These are phyloP conservation scores for Hydrozoanthus gracilis DNA, from an alignment of 92 coral and sea anemone species.

Conservation along the genomic window DNA sequence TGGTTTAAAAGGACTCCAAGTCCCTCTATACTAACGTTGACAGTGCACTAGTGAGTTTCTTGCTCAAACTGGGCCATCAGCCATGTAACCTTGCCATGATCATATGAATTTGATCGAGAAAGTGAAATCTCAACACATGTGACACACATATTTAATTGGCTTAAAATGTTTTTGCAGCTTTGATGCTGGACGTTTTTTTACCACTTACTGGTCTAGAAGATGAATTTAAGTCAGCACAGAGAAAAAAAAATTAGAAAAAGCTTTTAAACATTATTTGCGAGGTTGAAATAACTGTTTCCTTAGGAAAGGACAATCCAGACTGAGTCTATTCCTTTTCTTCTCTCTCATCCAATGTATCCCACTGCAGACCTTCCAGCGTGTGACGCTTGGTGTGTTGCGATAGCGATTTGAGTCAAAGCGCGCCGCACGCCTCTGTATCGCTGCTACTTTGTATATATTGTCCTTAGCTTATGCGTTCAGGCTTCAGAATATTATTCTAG, in stretches of 20 bases:
- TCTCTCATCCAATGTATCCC: not conserved
- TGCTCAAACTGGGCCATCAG: no score
- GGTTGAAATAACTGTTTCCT: conserved; percentile 3
- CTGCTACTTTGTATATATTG: not conserved
- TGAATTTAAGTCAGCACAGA: not conserved
- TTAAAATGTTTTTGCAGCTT: no score
- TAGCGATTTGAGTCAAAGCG: conserved; percentile 12
- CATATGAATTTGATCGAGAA: no score
- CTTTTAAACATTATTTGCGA: not conserved
- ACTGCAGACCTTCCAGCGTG: not conserved
- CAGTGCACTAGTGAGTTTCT: no score
- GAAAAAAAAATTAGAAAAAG: not conserved
- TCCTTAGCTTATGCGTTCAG: not conserved
- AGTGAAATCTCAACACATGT: no score
- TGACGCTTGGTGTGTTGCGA: not conserved
- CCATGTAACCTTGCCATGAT: no score
- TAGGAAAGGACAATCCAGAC: not conserved
- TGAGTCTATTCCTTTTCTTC: not conserved
- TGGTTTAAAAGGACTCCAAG: no score
- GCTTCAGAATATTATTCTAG: not conserved
- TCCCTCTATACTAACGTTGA: no score
- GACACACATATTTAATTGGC: no score
- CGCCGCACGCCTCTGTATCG: not conserved
- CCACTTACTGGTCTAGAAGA: not conserved
- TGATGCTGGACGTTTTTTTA: no score